phyloP scores from a whole-genome alignment of 2,797 vertebrate species.

The Ispidina lecontei region DNA sequence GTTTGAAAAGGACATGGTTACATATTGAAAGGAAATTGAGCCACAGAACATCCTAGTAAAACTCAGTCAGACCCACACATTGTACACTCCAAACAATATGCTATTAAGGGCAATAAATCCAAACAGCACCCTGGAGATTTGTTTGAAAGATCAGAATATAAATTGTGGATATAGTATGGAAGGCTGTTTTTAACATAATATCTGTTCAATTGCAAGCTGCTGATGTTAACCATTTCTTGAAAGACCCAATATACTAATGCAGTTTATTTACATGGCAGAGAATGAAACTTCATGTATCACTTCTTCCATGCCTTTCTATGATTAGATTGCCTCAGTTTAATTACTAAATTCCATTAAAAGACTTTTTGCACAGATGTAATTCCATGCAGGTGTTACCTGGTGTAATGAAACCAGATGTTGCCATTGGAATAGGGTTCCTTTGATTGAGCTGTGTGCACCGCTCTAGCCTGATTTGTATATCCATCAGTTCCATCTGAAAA shows the following conservation, averaged over 20 bases:
- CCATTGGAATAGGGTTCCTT: neutral
- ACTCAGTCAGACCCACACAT: neutral
- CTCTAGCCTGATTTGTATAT: neutral
- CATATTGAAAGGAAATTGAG: conserved; percentile 63
- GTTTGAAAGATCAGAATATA: conserved; percentile 40
- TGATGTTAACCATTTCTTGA: conserved; percentile 38
- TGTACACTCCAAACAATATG: conserved; percentile 34
- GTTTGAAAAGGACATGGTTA: conserved; percentile 8
- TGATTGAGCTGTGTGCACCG: neutral
- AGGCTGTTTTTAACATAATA: conserved; percentile 49
- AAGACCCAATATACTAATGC: conserved; percentile 57
- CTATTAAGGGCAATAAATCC: conserved; percentile 51
- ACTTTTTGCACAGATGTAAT: conserved; percentile 56
- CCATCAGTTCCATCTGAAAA: neutral
- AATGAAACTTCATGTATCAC: conserved; percentile 57
- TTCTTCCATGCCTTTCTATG: conserved; percentile 58
- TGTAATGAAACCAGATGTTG: conserved; percentile 73
- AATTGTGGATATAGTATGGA: neutral
- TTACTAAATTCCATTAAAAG: conserved; percentile 71
- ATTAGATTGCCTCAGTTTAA: conserved; percentile 72
- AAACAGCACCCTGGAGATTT: conserved; percentile 37
- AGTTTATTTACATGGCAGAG: conserved; percentile 39
- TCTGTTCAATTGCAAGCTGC: neutral
- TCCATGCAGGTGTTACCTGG: conserved; percentile 69
- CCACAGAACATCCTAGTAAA: conserved; percentile 47